phyloP scores from a whole-genome alignment of 1,140 invertebrate species.

The Aplysia californica region DNA sequence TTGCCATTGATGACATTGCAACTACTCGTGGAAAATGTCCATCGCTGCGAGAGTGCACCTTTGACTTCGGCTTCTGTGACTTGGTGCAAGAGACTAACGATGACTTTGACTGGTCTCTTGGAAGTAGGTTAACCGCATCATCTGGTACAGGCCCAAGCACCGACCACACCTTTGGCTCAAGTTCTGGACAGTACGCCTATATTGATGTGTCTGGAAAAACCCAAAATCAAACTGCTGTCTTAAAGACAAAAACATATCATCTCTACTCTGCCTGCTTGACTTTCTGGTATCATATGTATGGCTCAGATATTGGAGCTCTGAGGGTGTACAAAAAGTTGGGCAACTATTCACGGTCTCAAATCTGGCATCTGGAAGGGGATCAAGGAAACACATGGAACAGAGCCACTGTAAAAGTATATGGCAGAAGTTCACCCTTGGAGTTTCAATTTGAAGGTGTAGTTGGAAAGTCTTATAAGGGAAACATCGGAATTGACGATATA shows the following conservation, averaged over 20 bases:
- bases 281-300: conserved; percentile 83
- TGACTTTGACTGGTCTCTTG: conserved; percentile 79
- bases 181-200: conserved; percentile 55
- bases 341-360: not conserved
- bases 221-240: conserved; percentile 48
- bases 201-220: conserved; percentile 52
- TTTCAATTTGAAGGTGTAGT: conserved; percentile 49
- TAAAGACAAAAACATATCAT: conserved; percentile 43
- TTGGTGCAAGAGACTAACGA: conserved; percentile 80
- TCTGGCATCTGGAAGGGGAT: conserved; percentile 11
- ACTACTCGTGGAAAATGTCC: conserved; percentile 51
- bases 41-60: conserved; percentile 73
- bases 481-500: conserved; percentile 63
- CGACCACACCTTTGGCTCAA: conserved; percentile 48
- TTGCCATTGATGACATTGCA: conserved; percentile 60
- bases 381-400: conserved; percentile 23
- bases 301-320: conserved; percentile 63
- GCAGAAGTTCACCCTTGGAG: conserved; percentile 19
- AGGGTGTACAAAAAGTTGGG: conserved; percentile 47
- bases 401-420: conserved; percentile 8
- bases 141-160: conserved; percentile 47
- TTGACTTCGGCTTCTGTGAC: conserved; percentile 79
- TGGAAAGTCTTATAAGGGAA: conserved; percentile 46
- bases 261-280: conserved; percentile 19
- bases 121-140: conserved; percentile 68